Evolutionary conservation across 2,113 vertebrate species (phyloP).

Genomic region (Lonchura striata): DNA sequence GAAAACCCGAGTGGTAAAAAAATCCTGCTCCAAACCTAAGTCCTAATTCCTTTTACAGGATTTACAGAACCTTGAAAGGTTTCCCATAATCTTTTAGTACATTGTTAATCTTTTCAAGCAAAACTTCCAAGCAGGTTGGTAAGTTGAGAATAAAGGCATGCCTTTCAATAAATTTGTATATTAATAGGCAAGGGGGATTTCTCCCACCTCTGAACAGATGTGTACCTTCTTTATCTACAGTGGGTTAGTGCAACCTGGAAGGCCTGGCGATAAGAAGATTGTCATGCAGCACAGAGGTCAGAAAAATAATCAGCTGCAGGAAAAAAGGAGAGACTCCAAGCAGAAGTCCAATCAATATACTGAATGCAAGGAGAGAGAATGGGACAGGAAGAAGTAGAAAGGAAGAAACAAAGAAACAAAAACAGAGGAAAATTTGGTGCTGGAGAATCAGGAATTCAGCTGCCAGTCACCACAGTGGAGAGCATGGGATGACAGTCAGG

Average conservation of each 20-base stretch:
- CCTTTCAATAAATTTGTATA: neutral
- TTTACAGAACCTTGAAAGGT: neutral
- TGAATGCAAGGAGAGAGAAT: neutral
- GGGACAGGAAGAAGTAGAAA: neutral
- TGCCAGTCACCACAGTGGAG: neutral
- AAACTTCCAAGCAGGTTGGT: neutral
- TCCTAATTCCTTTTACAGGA: neutral
- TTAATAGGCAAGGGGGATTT: neutral
- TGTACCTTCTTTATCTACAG: neutral
- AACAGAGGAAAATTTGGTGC: neutral
- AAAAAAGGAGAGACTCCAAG: neutral
- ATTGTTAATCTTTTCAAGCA: neutral
- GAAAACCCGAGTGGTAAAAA: neutral
- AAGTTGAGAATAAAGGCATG: neutral
- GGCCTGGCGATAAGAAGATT: neutral
- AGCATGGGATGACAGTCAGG: neutral
- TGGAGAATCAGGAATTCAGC: neutral
- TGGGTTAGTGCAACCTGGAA: neutral
- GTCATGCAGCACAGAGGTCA: neutral
- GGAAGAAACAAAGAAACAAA: neutral
- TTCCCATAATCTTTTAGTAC: neutral
- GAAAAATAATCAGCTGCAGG: neutral
- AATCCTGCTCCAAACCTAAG: neutral
- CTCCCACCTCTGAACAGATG: neutral
- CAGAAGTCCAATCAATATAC: neutral